Conservation (phyloP, 2,888 invertebrate species). For the Heliconius hortense region DNA sequence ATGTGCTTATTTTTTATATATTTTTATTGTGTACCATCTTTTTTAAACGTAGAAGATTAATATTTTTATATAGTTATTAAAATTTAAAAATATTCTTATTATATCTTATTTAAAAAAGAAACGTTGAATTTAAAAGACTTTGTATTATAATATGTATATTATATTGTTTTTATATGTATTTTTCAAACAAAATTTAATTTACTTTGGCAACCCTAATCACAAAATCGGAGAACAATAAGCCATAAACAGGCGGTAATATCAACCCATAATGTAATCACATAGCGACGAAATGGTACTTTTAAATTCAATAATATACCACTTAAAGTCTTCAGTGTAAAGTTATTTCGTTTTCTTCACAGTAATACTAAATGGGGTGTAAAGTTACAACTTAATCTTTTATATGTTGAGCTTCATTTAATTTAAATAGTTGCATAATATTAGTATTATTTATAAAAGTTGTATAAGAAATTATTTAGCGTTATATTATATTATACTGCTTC, state of each 20-base stretch:
- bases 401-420: conserved; percentile 37
- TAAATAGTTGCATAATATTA: neutral
- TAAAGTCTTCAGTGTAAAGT: conserved; percentile 46
- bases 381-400: conserved; percentile 42
- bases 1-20: neutral
- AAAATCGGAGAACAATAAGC: conserved; percentile 74
- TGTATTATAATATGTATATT: neutral
- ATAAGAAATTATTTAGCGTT: neutral
- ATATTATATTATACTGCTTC: neutral
- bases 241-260: conserved; percentile 73
- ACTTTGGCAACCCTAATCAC: conserved; percentile 50
- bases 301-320: conserved; percentile 62
- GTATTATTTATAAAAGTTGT: neutral
- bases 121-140: neutral
- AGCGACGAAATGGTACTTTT: conserved; percentile 61
- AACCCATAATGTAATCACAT: conserved; percentile 67
- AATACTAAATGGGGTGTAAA: conserved; percentile 39
- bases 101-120: neutral
- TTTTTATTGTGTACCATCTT: neutral
- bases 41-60: neutral
- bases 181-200: neutral
- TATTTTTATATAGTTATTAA: neutral
- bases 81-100: neutral
- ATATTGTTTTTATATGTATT: neutral
- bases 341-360: conserved; percentile 43